These are phyloP conservation scores for Avahi laniger DNA, from an alignment of 2,797 vertebrate species.

Conservation along the genomic window DNA sequence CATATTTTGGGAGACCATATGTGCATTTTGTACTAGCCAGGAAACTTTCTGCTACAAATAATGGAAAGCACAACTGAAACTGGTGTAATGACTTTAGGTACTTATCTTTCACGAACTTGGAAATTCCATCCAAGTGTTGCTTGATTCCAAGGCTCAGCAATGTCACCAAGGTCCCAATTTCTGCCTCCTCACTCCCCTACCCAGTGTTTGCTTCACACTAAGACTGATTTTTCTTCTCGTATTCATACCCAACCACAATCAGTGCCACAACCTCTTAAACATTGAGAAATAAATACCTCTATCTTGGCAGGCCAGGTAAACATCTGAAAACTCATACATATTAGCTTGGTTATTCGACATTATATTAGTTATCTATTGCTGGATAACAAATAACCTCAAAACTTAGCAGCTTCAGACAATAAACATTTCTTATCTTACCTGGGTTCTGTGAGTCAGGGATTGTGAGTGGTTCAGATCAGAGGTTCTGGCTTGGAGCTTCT, in stretches of 20 bases:
- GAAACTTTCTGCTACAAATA: not conserved
- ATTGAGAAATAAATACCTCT: not conserved
- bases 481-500: not conserved
- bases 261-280: not conserved
- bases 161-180: not conserved
- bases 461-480: not conserved
- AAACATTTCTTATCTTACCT: not conserved
- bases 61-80: not conserved
- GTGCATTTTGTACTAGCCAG: not conserved
- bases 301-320: not conserved
- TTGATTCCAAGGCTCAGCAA: not conserved
- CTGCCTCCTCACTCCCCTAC: not conserved
- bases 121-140: not conserved
- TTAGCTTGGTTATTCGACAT: not conserved
- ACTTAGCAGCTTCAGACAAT: not conserved
- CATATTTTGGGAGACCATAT: not conserved
- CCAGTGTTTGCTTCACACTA: not conserved
- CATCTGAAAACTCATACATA: not conserved
- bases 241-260: not conserved
- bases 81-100: not conserved
- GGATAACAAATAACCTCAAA: not conserved
- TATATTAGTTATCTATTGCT: not conserved
- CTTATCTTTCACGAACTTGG: not conserved
- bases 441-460: not conserved
- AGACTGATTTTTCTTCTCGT: not conserved